These are phyloP conservation scores for Dolichoris vasculosae DNA, from an alignment of 1,140 invertebrate species.

Conservation along the genomic window DNA sequence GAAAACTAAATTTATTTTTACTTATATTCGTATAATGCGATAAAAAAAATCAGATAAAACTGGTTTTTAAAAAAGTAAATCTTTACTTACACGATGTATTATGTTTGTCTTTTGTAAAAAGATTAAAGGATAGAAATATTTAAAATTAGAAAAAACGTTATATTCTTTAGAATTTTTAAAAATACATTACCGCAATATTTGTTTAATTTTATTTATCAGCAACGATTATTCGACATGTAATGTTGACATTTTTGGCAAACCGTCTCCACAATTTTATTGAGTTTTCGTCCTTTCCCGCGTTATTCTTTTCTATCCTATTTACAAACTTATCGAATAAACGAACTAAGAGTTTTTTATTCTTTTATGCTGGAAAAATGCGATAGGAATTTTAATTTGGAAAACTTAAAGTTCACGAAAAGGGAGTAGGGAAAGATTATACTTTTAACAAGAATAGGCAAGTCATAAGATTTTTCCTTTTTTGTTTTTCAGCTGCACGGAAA, in stretches of 20 bases:
- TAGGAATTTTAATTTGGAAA: conserved; percentile 34
- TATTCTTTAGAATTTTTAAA: not conserved
- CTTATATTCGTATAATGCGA: no score
- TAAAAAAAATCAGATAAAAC: no score
- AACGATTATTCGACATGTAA: not conserved
- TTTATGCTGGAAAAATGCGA: conserved; percentile 4
- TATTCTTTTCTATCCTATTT: not conserved
- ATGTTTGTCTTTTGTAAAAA: no score
- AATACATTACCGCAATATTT: not conserved
- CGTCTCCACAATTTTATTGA: not conserved
- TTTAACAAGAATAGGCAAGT: not conserved
- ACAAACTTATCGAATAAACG: not conserved
- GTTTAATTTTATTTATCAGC: not conserved
- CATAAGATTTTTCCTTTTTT: not conserved
- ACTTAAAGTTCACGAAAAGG: not conserved
- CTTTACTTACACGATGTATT: no score
- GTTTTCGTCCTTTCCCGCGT: not conserved
- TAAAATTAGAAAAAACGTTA: no score
- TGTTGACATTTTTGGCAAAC: not conserved
- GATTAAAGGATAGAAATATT: no score
- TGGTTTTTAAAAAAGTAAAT: no score
- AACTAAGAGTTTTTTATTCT: not conserved
- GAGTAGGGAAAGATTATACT: not conserved
- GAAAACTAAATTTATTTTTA: no score
- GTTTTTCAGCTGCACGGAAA: conserved; percentile 27